A percentile compares a stretch with the other conserved stretches of the same genome.
phyloP scores from a whole-genome alignment of 2,797 vertebrate genomes.

The Perodicticus potto region DNA sequence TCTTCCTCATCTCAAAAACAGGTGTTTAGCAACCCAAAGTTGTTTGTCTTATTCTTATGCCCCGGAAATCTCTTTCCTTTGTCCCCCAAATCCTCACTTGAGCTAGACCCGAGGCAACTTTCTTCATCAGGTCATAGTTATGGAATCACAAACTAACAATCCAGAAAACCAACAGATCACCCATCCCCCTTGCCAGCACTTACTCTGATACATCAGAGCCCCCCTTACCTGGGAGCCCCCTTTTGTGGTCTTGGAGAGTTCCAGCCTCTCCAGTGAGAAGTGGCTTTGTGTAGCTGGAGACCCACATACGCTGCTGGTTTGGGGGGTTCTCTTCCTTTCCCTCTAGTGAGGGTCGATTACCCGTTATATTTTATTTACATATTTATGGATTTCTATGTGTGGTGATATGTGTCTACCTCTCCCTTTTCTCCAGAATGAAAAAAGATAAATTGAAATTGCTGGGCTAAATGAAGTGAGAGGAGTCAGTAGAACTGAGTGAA shows the following conservation, averaged over 20 bases:
- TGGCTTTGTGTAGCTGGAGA: neutral
- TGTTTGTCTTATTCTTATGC: neutral
- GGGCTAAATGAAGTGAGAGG: conserved; percentile 30
- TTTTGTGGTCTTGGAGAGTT: neutral
- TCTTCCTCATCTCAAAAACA: neutral
- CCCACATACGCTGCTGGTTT: neutral
- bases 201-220: neutral
- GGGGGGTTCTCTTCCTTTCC: neutral
- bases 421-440: conserved; percentile 64
- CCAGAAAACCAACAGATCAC: neutral
- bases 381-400: conserved; percentile 71
- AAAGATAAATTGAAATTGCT: conserved; percentile 60
- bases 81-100: neutral
- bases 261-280: neutral
- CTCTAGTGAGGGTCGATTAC: conserved; percentile 49
- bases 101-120: neutral
- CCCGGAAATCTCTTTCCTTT: neutral
- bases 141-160: neutral
- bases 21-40: neutral
- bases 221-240: neutral
- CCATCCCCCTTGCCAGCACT: neutral
- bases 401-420: conserved; percentile 43
- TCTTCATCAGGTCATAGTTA: neutral
- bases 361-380: conserved; percentile 74
- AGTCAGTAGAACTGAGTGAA: conserved; percentile 59